A percentile compares a stretch with the other conserved stretches of the same genome.
These are phyloP conservation scores for Ammodytes marinus DNA, from an alignment of 2,113 vertebrate species.

Conservation along the genomic window DNA sequence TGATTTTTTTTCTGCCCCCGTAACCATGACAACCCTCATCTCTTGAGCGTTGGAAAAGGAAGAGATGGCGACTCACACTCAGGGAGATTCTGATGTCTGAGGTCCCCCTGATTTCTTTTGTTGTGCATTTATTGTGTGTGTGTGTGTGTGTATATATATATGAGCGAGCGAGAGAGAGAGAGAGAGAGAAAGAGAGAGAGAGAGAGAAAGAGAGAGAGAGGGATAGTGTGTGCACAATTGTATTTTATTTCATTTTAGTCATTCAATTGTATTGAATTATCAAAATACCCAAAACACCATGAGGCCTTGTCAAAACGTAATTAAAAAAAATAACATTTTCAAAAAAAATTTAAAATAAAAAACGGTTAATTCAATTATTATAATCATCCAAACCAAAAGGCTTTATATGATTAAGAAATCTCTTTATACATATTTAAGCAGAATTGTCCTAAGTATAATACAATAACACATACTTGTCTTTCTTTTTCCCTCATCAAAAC, in stretches of 20 bases:
- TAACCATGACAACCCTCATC: slow-evolving; percentile 85
- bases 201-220: neutral
- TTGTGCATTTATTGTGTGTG: slow-evolving; percentile 60
- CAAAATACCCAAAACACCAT: neutral
- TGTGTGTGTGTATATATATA: neutral
- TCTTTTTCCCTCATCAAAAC: slow-evolving; percentile 14
- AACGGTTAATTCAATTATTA: neutral
- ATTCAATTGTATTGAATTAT: neutral
- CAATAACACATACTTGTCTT: slow-evolving; percentile 29
- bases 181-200: neutral
- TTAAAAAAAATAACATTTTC: neutral
- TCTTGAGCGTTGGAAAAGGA: slow-evolving; percentile 72
- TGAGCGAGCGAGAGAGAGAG: neutral
- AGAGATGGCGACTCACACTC: slow-evolving; percentile 77
- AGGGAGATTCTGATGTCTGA: slow-evolving; percentile 80
- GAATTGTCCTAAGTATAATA: neutral
- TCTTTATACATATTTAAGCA: neutral
- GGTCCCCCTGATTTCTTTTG: slow-evolving; percentile 75
- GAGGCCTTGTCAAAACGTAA: neutral
- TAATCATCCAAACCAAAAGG: neutral
- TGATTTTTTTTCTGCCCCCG: slow-evolving; percentile 80
- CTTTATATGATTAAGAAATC: neutral
- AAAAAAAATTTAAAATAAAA: neutral
- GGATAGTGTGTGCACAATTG: neutral
- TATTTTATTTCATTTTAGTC: neutral